Percentiles rank a stretch among this genome's conserved stretches.
These are phyloP conservation scores for Neoniphon sammara DNA, from an alignment of 2,797 vertebrate species.

Conservation along the genomic window DNA sequence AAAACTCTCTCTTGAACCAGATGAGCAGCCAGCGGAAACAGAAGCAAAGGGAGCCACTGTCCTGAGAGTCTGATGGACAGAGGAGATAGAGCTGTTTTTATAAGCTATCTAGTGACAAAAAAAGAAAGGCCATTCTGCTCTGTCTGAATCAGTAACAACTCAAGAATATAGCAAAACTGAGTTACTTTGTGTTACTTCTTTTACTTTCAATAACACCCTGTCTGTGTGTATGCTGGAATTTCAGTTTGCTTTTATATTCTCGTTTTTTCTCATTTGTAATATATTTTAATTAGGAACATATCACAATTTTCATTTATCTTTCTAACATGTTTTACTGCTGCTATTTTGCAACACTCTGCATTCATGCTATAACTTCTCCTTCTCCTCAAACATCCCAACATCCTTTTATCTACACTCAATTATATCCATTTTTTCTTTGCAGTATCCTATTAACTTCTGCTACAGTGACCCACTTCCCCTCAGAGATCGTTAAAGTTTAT, in stretches of 20 bases:
- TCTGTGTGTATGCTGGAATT: no score
- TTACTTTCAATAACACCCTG: no score
- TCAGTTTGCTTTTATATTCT: no score
- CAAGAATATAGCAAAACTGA: background rate
- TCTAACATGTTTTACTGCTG: no score
- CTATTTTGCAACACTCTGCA: no score
- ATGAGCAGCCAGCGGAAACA: conserved; percentile 95
- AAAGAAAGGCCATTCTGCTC: background rate
- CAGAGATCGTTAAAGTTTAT: background rate
- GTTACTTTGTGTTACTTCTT: background rate
- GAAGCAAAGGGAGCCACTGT: conserved; percentile 92
- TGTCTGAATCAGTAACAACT: background rate
- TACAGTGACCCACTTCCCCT: background rate
- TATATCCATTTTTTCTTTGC: conserved; percentile 3
- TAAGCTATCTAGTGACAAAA: background rate
- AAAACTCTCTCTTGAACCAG: conserved; percentile 95
- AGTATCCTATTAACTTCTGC: background rate
- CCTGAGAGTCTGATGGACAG: conserved; percentile 86
- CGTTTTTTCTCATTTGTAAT: no score
- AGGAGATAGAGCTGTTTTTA: background rate
- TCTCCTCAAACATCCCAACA: no score
- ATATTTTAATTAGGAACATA: no score
- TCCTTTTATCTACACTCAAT: background rate
- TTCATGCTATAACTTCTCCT: no score
- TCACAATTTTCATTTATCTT: no score